Evolutionary conservation across 2,888 invertebrate genomes (phyloP), one percentile per base, ranked within the genome.

Genomic region (Napeogenes sylphis): DNA sequence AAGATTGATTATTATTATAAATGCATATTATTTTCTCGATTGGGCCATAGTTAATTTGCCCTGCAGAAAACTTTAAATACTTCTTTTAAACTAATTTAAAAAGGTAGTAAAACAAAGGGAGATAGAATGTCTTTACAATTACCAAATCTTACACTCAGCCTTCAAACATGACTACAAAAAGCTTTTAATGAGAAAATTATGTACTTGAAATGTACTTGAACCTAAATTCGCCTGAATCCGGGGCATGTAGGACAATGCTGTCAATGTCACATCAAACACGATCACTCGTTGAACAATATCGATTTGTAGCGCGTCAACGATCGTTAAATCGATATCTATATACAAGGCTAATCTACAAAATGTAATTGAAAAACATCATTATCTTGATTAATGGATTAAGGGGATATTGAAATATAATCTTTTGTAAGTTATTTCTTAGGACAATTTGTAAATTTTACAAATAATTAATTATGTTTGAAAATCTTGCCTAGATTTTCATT

Each of bases 251-350:
- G 82, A 85, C 83, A 87, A 82, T 82, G 61, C 68, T 67, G 66
- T 71, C 90, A 88, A 88, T 89, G 88, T 76, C 88, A 74, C 78
- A 77, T 75, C 62, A 58, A 77, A 81, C 89, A 89, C 90, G 90
- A 87, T 72, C 73, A 74, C 74, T 81, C 78, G 80, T 81, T 79
- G 70, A 75, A 75, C 75, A 72, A 77, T 71, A 74, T 69, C 70
- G 67, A 73, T 70, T 72, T 72, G 73, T 77, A 81, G 21, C 21
- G 21, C 74, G 76, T 74, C 71, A 79, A 79, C 78, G 78, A 83
- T 82, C 69, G 77, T 77, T 77, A 70, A 74, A 78, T 79, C 78
- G 78, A 78, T 76, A 68, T 70, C 76, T 79, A 81, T 56, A 58
- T 82, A 81, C 73, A 74, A 68, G 63, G 63, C 71, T 67, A 59